Evolutionary conservation across 2,888 invertebrate genomes (phyloP).

Genomic region (Tridacna crocea): DNA sequence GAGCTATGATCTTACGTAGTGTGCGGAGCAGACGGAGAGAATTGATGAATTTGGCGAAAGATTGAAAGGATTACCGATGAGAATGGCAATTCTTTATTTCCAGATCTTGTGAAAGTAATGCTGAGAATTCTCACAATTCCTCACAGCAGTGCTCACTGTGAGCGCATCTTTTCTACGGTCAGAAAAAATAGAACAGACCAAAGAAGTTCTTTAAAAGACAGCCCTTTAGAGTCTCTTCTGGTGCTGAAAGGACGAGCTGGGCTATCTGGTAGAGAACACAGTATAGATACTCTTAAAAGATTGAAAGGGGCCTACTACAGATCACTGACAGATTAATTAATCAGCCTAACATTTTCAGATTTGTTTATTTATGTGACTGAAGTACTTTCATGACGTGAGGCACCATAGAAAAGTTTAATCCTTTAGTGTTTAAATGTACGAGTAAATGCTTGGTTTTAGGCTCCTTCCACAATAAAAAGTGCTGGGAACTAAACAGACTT

Average conservation of each 20-base stretch:
- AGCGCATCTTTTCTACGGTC: conserved; percentile 59
- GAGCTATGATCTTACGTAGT: conserved; percentile 3
- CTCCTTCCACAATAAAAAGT: no score
- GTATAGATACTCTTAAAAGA: neutral
- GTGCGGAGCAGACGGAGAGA: conserved; percentile 31
- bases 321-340: neutral
- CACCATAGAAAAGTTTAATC: no score
- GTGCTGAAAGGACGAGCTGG: conserved; percentile 44
- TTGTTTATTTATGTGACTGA: no score
- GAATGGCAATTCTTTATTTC: conserved; percentile 31
- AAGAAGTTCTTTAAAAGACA: conserved; percentile 33
- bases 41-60: conserved; percentile 42
- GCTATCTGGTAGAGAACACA: neutral
- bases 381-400: no score
- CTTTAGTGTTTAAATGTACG: no score
- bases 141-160: conserved; percentile 63
- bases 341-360: no score
- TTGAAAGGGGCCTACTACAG: neutral
- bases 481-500: no score
- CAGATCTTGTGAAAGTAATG: conserved; percentile 48
- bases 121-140: conserved; percentile 59
- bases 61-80: conserved; percentile 46
- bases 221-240: conserved; percentile 52
- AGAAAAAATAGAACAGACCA: conserved; percentile 61
- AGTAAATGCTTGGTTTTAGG: no score